Evolutionary conservation across 2,113 vertebrate species (phyloP).

Genomic region (Beaufortia kweichowensis): DNA sequence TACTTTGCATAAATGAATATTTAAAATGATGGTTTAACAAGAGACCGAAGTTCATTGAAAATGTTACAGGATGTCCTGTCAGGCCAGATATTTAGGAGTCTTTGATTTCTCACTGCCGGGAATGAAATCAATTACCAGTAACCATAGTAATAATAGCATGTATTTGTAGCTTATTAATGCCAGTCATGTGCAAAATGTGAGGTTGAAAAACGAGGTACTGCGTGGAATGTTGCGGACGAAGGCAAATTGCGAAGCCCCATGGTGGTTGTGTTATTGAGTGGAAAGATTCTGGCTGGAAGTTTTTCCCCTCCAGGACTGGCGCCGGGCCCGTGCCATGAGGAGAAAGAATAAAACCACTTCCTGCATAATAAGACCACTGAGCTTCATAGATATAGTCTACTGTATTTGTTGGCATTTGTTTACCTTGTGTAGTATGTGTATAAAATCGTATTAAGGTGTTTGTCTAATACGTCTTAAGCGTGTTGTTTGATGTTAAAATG

Average conservation of each 20-base stretch:
- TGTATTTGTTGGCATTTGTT: not conserved
- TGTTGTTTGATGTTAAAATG: too few relatives aligned
- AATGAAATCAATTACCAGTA: slow-evolving; percentile 47
- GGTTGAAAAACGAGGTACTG: slow-evolving; percentile 43
- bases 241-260: slow-evolving; percentile 38
- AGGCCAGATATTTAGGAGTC: not conserved
- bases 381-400: slow-evolving; percentile 2
- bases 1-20: too few relatives aligned
- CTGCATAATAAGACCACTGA: slow-evolving; percentile 45
- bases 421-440: not conserved
- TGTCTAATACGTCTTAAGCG: not conserved
- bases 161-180: slow-evolving; percentile 48
- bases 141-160: slow-evolving; percentile 49
- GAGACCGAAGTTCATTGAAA: not conserved
- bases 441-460: not conserved
- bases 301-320: slow-evolving; percentile 45
- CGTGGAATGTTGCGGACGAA: slow-evolving; percentile 49
- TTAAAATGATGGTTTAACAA: not conserved
- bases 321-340: slow-evolving; percentile 33
- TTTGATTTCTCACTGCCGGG: not conserved
- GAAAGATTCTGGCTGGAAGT: slow-evolving; percentile 51
- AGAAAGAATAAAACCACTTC: slow-evolving; percentile 53
- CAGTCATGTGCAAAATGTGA: slow-evolving; percentile 43
- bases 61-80: not conserved
- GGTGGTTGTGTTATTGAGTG: slow-evolving; percentile 49